A percentile compares a stretch with the other conserved stretches of the same genome.
These are phyloP conservation scores for Amphipyra tragopoginis DNA, from an alignment of 2,888 invertebrate genomes.

Conservation along the genomic window DNA sequence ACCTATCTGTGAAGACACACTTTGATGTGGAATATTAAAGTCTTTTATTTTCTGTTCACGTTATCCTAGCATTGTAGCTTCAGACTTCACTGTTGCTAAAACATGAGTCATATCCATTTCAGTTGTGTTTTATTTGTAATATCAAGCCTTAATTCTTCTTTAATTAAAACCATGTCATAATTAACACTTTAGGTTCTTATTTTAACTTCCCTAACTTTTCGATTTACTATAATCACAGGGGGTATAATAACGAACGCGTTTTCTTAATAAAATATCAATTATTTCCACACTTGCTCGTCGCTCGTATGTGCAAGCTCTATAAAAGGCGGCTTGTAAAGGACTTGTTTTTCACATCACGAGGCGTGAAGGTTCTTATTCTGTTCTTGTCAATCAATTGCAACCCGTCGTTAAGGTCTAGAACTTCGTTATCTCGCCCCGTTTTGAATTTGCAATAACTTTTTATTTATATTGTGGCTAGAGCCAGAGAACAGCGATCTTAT, in stretches of 20 bases:
- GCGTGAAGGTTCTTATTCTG: slow-evolving; percentile 69
- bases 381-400: slow-evolving; percentile 71
- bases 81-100: background rate
- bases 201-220: slow-evolving; percentile 5
- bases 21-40: slow-evolving; percentile 3
- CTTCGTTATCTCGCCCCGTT: slow-evolving; percentile 63
- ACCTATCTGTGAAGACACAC: slow-evolving; percentile 13
- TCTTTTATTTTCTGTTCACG: slow-evolving; percentile 18
- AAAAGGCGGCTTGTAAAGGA: slow-evolving; percentile 54
- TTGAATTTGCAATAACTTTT: slow-evolving; percentile 51
- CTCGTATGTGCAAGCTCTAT: slow-evolving; percentile 42
- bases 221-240: slow-evolving; percentile 11
- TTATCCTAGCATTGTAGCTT: background rate
- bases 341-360: slow-evolving; percentile 65
- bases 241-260: slow-evolving; percentile 13
- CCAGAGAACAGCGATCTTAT: background rate
- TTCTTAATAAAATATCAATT: slow-evolving; percentile 48
- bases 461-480: slow-evolving; percentile 16
- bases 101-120: background rate
- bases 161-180: background rate
- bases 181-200: background rate
- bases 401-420: slow-evolving; percentile 62
- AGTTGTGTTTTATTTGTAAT: background rate
- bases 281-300: slow-evolving; percentile 29
- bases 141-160: background rate